Evolutionary conservation across 2,113 vertebrate genomes (phyloP).

Genomic region (Sorex fumeus): DNA sequence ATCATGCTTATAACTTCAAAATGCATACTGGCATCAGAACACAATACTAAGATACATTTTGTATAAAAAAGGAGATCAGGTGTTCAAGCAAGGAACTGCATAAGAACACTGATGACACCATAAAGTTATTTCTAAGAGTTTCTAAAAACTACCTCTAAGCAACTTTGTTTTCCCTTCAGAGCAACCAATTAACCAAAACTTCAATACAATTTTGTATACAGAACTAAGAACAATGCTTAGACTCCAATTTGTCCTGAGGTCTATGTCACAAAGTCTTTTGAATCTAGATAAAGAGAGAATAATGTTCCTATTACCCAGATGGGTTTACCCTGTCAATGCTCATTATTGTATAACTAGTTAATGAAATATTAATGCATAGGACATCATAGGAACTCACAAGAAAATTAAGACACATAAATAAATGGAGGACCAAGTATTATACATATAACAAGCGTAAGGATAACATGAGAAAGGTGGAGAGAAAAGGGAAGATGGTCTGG

Average conservation of each 20-base stretch:
- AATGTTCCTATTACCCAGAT: not conserved
- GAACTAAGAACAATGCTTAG: constrained; percentile 13
- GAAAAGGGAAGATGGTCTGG: not conserved
- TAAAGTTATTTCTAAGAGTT: not conserved
- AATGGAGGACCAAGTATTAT: not conserved
- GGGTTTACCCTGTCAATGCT: not conserved
- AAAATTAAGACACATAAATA: constrained; percentile 39
- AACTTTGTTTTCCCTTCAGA: not conserved
- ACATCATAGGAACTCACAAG: not conserved
- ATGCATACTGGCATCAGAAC: not conserved
- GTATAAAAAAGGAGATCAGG: not conserved
- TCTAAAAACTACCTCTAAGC: constrained; percentile 23
- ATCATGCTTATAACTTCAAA: constrained; percentile 11
- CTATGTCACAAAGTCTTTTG: not conserved
- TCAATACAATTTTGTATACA: not conserved
- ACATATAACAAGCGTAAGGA: not conserved
- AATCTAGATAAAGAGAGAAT: not conserved
- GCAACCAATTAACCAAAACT: not conserved
- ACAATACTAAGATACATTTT: not conserved
- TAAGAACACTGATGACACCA: not conserved
- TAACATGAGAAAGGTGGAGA: not conserved
- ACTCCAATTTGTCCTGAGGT: not conserved
- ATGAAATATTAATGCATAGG: constrained; percentile 1
- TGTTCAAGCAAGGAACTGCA: not conserved
- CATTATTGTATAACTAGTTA: not conserved